Percentiles rank a stretch among this genome's conserved stretches.
These are phyloP conservation scores for Corythucha ciliata DNA, from an alignment of 2,888 invertebrate genomes.

Conservation along the genomic window DNA sequence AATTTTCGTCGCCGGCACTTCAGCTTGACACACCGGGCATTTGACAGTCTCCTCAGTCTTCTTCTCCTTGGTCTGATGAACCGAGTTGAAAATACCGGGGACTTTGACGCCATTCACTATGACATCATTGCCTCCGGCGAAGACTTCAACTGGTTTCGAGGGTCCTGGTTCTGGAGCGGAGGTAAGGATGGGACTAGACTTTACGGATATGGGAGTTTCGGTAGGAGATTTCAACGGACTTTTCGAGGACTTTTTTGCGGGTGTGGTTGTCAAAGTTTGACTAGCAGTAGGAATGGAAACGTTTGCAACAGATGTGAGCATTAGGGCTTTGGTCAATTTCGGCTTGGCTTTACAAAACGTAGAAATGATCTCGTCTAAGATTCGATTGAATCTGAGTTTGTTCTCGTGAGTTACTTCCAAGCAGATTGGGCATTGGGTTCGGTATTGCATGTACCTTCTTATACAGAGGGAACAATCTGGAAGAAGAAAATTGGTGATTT, in stretches of 20 bases:
- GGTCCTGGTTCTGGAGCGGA: no score
- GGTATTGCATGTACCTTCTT: conserved; percentile 45
- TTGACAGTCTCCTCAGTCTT: conserved; percentile 37
- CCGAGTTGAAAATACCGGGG: conserved; percentile 27
- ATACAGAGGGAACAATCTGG: conserved; percentile 48
- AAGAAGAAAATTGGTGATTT: conserved; percentile 32
- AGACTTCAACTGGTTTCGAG: no score
- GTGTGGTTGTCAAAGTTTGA: background rate
- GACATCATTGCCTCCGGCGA: conserved; percentile 19
- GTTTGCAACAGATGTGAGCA: conserved; percentile 35
- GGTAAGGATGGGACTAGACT: no score
- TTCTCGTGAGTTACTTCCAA: conserved; percentile 43
- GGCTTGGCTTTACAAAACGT: conserved; percentile 40
- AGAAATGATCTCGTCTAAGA: conserved; percentile 43
- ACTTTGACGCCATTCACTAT: conserved; percentile 25
- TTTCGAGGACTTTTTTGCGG: background rate
- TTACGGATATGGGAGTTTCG: conserved; percentile 6
- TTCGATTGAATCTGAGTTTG: conserved; percentile 44
- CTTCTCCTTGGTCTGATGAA: conserved; percentile 24
- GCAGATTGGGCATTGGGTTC: conserved; percentile 46
- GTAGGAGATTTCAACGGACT: background rate
- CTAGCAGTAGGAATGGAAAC: conserved; percentile 14
- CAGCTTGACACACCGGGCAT: conserved; percentile 46
- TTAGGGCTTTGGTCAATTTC: conserved; percentile 38
- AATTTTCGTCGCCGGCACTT: conserved; percentile 42